phyloP scores from a whole-genome alignment of 2,113 vertebrate species.

The Brienomyrus longianalis region DNA sequence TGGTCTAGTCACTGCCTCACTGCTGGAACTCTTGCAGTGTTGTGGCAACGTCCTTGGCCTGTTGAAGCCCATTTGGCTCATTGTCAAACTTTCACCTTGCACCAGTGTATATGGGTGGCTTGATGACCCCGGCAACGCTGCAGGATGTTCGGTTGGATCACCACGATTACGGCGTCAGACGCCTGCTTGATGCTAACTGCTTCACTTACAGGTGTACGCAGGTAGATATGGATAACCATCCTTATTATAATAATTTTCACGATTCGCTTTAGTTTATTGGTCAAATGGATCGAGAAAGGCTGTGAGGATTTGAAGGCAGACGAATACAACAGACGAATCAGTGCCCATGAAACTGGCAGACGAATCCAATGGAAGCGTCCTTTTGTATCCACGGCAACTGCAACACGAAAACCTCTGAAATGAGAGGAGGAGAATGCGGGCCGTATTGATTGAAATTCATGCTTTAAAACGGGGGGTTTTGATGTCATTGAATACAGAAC shows the following conservation, averaged over 20 bases:
- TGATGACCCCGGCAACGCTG: background rate
- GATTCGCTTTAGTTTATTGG: background rate
- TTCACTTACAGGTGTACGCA: background rate
- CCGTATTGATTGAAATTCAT: slow-evolving; percentile 1
- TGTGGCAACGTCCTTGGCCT: background rate
- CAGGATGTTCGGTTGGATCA: background rate
- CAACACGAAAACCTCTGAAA: slow-evolving; percentile 1
- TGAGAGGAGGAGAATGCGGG: background rate
- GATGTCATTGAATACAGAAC: slow-evolving; percentile 43
- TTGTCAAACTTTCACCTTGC: background rate
- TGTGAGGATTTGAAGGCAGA: background rate
- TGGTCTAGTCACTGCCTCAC: background rate
- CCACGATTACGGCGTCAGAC: background rate
- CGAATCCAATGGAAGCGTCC: background rate
- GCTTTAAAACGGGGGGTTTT: slow-evolving; percentile 34
- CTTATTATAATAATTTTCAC: background rate
- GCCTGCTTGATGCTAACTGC: background rate
- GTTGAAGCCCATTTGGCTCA: background rate
- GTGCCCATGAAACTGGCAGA: background rate
- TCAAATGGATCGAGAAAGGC: background rate
- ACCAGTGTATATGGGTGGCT: background rate
- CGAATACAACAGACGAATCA: background rate
- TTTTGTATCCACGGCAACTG: slow-evolving; percentile 3
- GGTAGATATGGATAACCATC: background rate
- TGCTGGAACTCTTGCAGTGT: background rate